Evolutionary conservation across 1,140 invertebrate species (phyloP).

Genomic region (Metaphire vulgaris): DNA sequence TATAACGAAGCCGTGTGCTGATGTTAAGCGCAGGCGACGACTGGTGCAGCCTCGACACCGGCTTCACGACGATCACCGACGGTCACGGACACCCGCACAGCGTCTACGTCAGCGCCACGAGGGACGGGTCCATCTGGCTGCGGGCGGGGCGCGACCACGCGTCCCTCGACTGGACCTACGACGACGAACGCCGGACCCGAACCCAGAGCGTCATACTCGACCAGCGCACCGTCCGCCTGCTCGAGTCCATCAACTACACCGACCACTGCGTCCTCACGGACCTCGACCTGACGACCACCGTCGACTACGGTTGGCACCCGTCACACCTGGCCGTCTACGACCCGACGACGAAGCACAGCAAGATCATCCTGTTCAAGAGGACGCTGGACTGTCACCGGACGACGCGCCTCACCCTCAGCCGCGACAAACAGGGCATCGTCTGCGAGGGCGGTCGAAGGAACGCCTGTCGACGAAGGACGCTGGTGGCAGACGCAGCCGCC

Average conservation of each 20-base stretch:
- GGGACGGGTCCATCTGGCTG: constrained; percentile 27
- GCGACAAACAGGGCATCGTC: constrained; percentile 26
- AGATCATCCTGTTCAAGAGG: constrained; percentile 3
- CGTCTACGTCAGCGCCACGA: constrained; percentile 25
- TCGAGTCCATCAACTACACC: constrained; percentile 26
- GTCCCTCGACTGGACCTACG: background rate
- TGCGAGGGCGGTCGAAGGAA: constrained; percentile 24
- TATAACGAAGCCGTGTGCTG: too few relatives aligned
- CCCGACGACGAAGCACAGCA: constrained; percentile 8
- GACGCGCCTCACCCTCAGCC: constrained; percentile 15
- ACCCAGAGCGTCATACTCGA: background rate
- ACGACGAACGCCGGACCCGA: background rate
- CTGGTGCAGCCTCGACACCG: constrained; percentile 28
- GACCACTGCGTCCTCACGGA: constrained; percentile 28
- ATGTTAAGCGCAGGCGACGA: constrained; percentile 19
- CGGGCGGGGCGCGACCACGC: constrained; percentile 14
- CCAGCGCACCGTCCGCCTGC: constrained; percentile 7
- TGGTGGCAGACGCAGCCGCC: too few relatives aligned
- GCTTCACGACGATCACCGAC: constrained; percentile 24
- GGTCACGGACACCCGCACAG: constrained; percentile 15
- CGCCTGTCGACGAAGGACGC: constrained; percentile 21
- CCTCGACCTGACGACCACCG: constrained; percentile 13
- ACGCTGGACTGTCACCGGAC: constrained; percentile 12
- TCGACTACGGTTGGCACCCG: constrained; percentile 20
- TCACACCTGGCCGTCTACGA: constrained; percentile 18